Conservation (phyloP, 2,888 invertebrate genomes). For the Drosophila tanythrix region DNA sequence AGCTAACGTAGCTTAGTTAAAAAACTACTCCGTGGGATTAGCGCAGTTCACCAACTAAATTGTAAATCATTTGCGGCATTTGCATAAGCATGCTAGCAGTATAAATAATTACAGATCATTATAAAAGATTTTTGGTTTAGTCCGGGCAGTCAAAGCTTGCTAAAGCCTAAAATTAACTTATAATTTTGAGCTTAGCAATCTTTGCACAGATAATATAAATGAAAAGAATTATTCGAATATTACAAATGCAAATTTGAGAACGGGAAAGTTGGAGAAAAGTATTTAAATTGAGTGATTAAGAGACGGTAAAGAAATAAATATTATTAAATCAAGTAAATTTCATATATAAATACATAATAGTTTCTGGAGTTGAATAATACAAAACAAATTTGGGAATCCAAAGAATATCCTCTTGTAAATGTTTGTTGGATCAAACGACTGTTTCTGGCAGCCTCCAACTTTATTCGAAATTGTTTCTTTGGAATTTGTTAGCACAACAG, state of each 20-base stretch:
- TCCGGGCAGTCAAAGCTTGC: not conserved
- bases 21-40: conserved; percentile 32
- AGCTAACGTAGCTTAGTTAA: conserved; percentile 31
- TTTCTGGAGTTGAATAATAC: not conserved
- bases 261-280: not conserved
- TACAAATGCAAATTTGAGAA: not conserved
- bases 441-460: too few species aligned
- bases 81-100: conserved; percentile 32
- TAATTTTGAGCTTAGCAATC: not conserved
- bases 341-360: not conserved
- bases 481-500: not conserved
- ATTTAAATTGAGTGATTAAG: accelerated
- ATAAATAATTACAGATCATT: conserved; percentile 6
- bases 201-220: not conserved
- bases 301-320: not conserved
- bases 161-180: not conserved
- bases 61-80: conserved; percentile 36
- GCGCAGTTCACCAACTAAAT: conserved; percentile 24
- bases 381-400: too few species aligned
- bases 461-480: not conserved
- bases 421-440: too few species aligned
- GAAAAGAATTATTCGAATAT: not conserved
- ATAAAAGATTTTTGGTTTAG: not conserved
- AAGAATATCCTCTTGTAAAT: too few species aligned
- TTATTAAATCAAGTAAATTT: not conserved